phyloP scores from a whole-genome alignment of 1,140 invertebrate species.

The Procambarus clarkii region DNA sequence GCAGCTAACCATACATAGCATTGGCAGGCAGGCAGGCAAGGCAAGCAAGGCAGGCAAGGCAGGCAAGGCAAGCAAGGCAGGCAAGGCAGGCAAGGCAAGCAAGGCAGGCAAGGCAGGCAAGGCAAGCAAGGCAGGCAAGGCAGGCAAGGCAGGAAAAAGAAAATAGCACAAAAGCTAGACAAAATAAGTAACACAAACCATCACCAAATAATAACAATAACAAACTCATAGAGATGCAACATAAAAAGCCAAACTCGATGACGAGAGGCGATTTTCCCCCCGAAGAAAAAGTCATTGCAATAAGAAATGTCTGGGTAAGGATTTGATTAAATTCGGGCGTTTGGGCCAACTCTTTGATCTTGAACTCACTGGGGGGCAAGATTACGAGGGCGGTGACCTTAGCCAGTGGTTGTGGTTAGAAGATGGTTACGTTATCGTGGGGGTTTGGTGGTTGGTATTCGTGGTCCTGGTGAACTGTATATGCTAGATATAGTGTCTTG shows the following conservation, averaged over 20 bases:
- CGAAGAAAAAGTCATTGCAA: neutral
- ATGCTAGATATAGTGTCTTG: no score
- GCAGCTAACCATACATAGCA: no score
- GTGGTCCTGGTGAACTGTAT: no score
- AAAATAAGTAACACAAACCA: neutral
- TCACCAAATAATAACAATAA: neutral
- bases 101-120: no score
- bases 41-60: no score
- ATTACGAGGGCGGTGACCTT: neutral
- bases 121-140: no score
- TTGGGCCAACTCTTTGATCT: neutral
- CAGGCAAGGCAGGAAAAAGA: no score
- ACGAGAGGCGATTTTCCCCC: neutral
- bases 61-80: no score
- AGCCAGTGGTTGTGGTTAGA: neutral
- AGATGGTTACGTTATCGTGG: no score
- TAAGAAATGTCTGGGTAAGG: slow-evolving; percentile 7
- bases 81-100: no score
- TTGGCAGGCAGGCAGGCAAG: no score
- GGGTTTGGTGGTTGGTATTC: neutral
- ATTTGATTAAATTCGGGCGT: neutral
- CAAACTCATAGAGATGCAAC: neutral
- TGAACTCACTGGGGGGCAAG: neutral
- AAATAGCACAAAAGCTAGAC: neutral
- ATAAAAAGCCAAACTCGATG: neutral